Evolutionary conservation across 2,113 vertebrate genomes (phyloP), one percentile per base, ranked within the genome.

Genomic region (Phylloscopus trochiloides): DNA sequence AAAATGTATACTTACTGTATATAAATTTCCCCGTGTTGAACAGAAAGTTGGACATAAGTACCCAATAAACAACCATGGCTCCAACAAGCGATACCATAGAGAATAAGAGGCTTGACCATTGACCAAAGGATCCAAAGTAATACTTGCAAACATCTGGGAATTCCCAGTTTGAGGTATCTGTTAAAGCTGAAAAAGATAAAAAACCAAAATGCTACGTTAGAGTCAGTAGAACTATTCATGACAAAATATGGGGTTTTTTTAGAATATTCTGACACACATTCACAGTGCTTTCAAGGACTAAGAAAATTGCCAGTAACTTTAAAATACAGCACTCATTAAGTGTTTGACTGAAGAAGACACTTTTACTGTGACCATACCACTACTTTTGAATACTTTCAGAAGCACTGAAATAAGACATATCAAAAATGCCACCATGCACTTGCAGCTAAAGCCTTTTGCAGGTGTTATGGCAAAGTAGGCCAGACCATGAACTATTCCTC

Each of bases 21-120:
- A 99, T 99, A 93, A 99, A 99, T 95, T 98, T 98, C 42, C 99
- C 99, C 1, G 98, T 99, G 96, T 99, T 99, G 96, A 98, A 99
- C 48, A 99, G 98, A 92, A 99, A 99, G 97, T 99, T 99, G 88
- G 99, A 99, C 99, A 99, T 99, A 78, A 99, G 99, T 38, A 99
- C 99, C 99, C 99, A 99, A 93, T 99, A 99, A 89, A 99, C 99
- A 94, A 99, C 98, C 99, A 99, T 99, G 63, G 99, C 99, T 96
- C 99, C 99, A 85, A 99, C 94, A 42, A 99, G 98, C 0, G 99
- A 99, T 84, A 99, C 98, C 98, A 99, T 94, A 40, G 99, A 99
- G 97, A 99, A 99, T 15, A 99, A 38, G 50, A 99, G 98, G 92
- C 99, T 99, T 32, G 98, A 99, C 99, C 99, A 99, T 25, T 99